These are phyloP conservation scores for Dermatophagoides farinae DNA, from an alignment of 1,140 invertebrate species.

Conservation along the genomic window DNA sequence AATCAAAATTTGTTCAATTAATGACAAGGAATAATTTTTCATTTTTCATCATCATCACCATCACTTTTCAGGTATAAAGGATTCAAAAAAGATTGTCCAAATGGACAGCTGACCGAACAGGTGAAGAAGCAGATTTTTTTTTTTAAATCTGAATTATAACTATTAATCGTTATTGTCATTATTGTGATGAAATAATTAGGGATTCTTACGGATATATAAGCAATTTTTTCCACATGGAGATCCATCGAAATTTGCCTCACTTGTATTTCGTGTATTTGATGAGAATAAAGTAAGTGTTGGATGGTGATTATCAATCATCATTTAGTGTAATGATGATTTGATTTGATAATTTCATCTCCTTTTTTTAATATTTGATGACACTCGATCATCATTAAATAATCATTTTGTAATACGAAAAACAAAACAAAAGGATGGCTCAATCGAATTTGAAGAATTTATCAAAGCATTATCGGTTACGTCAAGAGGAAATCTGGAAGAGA, in stretches of 20 bases:
- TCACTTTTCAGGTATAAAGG: conserved; percentile 57
- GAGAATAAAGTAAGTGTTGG: conserved; percentile 74
- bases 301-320: too few relatives aligned
- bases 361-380: background rate
- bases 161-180: background rate
- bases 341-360: background rate
- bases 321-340: too few relatives aligned
- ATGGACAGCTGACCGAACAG: conserved; percentile 77
- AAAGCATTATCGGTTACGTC: conserved; percentile 84
- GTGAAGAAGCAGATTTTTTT: conserved; percentile 28
- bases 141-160: background rate
- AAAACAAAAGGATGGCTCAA: conserved; percentile 76
- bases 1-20: conserved; percentile 11
- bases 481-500: conserved; percentile 83
- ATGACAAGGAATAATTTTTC: background rate
- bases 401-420: too few relatives aligned
- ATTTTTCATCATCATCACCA: background rate
- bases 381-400: too few relatives aligned
- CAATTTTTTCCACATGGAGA: conserved; percentile 96
- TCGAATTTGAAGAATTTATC: conserved; percentile 95
- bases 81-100: conserved; percentile 81
- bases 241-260: conserved; percentile 84
- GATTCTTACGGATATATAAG: conserved; percentile 95
- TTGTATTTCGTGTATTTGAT: conserved; percentile 93
- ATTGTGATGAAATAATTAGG: too few relatives aligned